Conservation (phyloP, 2,797 vertebrate genomes). For the Hybognathus amarus region DNA sequence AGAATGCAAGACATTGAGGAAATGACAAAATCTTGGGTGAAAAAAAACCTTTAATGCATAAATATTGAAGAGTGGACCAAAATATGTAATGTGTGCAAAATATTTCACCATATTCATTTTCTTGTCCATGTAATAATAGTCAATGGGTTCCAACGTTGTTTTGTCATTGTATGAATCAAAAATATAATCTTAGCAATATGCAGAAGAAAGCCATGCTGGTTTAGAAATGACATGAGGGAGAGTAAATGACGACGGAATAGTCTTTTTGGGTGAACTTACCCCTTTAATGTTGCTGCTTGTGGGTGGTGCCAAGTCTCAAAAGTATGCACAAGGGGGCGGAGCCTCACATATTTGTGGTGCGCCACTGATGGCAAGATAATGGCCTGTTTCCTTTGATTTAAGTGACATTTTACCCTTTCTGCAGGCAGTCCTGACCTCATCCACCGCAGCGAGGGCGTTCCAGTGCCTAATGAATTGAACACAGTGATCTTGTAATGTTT, state of each 20-base stretch:
- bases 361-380: slow-evolving; percentile 2
- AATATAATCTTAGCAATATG: not conserved
- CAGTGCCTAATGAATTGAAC: not conserved
- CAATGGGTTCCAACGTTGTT: not conserved
- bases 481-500: slow-evolving; percentile 44
- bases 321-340: not conserved
- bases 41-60: not conserved
- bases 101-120: not conserved
- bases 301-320: not conserved
- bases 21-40: not conserved
- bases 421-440: slow-evolving; percentile 1
- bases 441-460: not conserved
- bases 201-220: not conserved
- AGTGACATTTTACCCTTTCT: not conserved
- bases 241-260: not conserved
- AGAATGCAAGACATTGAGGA: not conserved
- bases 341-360: not conserved
- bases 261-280: not conserved
- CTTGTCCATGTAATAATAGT: not conserved
- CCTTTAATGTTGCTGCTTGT: not conserved
- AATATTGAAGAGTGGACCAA: not conserved
- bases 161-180: not conserved
- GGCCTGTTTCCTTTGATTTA: slow-evolving; percentile 13
- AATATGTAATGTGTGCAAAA: not conserved
- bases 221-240: not conserved